Base-by-base conservation (phyloP, 2,888 invertebrate species). In the Brachyptera risi region DNA sequence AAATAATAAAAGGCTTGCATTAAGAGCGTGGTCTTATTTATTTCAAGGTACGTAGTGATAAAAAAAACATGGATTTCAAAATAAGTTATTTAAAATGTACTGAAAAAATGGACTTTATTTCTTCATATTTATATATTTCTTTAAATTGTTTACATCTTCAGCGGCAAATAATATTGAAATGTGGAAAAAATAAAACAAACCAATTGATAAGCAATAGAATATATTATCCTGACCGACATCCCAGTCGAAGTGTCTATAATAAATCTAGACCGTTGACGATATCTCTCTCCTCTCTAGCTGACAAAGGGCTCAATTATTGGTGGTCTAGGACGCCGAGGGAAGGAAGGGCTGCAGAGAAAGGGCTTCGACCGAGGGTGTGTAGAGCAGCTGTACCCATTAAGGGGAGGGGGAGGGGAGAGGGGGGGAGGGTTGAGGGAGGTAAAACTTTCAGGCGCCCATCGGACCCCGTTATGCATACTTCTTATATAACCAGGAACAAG, bases 231-330 rank as follows among this genome's bases (percentile, higher is more conserved):
- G 31, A 31, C 11, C 5, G 11, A 7, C 31, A 31, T 5, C 31
- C 31, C 5, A 5, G 7, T 11, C 31, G 31, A 5, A 31, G n/a
- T n/a, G n/a, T n/a, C n/a, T n/a, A n/a, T 31, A 31, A 31, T 31
- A 31, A 31, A 31, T 7, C n/a, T n/a, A 31, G 42, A 51, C 50
- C 50, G 50, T 51, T 51, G 50, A 27, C 1, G 50, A 31, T 17
- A 9, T n/a, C 17, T 17, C 4, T 21, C 47, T n/a, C 21, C 4
- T 31, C 31, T 31, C 44, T 7, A 19, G 17, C 4, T 19, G 37
- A 54, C 54, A 54, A 54, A 54, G 54, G 54, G 54, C 54, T 54
- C 54, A 54, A 54, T 54, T 54, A 54, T 54, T 54, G 54, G 54
- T 54, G 54, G 54, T 54, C 54, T 54, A 19, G 54, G 17, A 19